phyloP scores from a whole-genome alignment of 2,113 vertebrate species.

The zebrafish (Danio rerio) region DNA sequence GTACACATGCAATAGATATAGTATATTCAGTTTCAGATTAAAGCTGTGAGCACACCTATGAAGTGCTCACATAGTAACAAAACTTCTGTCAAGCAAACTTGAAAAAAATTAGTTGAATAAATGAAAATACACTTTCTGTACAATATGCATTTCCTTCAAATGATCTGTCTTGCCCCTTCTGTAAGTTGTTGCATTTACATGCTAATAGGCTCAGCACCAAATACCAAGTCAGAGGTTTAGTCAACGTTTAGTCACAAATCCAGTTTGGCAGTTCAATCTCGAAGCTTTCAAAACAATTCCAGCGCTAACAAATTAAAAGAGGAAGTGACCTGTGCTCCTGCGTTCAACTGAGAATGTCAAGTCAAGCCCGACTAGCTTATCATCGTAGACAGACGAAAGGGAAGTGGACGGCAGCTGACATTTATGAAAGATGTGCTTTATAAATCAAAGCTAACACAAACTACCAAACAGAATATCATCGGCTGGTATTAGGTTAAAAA shows the following conservation, averaged over 20 bases:
- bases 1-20: too few species aligned
- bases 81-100: neutral
- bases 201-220: conserved; percentile 42
- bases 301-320: conserved; percentile 52
- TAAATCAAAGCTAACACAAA: conserved; percentile 10
- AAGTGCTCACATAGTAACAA: neutral
- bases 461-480: neutral
- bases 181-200: conserved; percentile 33
- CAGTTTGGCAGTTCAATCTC: conserved; percentile 48
- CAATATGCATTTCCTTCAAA: neutral
- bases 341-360: conserved; percentile 38
- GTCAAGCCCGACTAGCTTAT: conserved; percentile 34
- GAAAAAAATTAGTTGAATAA: neutral
- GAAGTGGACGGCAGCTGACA: conserved; percentile 29
- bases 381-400: neutral
- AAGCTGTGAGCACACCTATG: too few species aligned
- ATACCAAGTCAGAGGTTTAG: conserved; percentile 39
- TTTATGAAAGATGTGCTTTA: conserved; percentile 31
- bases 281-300: conserved; percentile 43
- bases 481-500: neutral
- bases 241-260: conserved; percentile 36
- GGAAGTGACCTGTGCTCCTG: conserved; percentile 40
- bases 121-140: neutral
- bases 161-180: neutral
- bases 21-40: too few species aligned